These are phyloP conservation scores for Drosophila erecta DNA, from an alignment of 1,140 invertebrate genomes.

Conservation along the genomic window DNA sequence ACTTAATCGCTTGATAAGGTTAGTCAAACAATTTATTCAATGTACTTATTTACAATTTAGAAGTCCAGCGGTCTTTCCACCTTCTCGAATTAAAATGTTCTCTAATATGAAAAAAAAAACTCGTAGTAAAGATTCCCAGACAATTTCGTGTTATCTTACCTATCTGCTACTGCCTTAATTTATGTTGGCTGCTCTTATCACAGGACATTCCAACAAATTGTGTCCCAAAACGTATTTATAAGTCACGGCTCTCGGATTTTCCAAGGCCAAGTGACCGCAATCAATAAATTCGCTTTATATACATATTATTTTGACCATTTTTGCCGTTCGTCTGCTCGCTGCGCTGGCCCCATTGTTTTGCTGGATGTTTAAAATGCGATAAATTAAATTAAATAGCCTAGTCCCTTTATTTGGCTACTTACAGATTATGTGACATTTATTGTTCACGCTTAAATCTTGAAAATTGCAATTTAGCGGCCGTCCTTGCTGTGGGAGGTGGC, in stretches of 20 bases:
- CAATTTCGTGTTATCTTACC: background rate
- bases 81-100: background rate
- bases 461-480: slow-evolving; percentile 79
- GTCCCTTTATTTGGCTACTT: slow-evolving; percentile 79
- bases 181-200: slow-evolving; percentile 15
- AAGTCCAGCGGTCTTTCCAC: background rate
- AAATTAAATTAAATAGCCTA: slow-evolving; percentile 79
- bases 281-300: slow-evolving; percentile 76
- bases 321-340: slow-evolving; percentile 1
- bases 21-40: no score
- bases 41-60: no score
- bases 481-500: slow-evolving; percentile 24
- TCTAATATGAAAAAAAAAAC: no score
- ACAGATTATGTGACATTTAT: slow-evolving; percentile 83
- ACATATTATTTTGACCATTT: slow-evolving; percentile 38
- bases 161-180: background rate
- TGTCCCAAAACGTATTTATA: slow-evolving; percentile 20
- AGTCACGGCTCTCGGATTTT: slow-evolving; percentile 3
- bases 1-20: no score
- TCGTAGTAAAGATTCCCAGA: no score
- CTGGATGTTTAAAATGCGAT: slow-evolving; percentile 80
- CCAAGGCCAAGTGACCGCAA: slow-evolving; percentile 43
- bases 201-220: slow-evolving; percentile 37
- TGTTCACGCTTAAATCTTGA: slow-evolving; percentile 81
- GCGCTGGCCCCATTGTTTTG: slow-evolving; percentile 63